A percentile compares a stretch with the other conserved stretches of the same genome.
phyloP scores from a whole-genome alignment of 2,888 invertebrate genomes.

The Spisula solida region DNA sequence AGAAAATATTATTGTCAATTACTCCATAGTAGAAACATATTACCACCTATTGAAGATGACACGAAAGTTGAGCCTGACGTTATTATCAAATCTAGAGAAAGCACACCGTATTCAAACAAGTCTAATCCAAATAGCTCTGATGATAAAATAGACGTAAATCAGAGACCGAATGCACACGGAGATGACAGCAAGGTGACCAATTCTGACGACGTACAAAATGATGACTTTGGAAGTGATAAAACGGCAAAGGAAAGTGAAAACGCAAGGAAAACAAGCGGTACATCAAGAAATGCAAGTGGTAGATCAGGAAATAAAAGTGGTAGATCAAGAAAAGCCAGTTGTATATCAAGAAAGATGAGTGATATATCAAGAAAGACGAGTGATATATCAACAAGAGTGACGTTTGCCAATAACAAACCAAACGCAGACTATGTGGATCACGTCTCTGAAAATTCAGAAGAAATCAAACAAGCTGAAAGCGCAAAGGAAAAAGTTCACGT shows the following conservation, averaged over 20 bases:
- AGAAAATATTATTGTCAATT: background rate
- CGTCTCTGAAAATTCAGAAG: background rate
- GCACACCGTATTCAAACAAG: no score
- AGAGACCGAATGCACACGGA: background rate
- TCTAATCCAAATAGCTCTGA: no score
- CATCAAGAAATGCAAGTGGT: no score
- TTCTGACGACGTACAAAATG: no score
- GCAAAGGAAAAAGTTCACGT: background rate
- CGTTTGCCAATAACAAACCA: background rate
- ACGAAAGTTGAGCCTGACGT: background rate
- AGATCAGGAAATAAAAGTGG: no score
- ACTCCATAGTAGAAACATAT: background rate
- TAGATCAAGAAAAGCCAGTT: no score
- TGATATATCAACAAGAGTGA: conserved; percentile 4
- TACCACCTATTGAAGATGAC: background rate
- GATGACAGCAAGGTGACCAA: no score
- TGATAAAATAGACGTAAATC: background rate
- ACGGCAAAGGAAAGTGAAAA: no score
- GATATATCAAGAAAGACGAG: background rate
- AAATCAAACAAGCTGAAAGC: background rate
- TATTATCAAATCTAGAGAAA: background rate
- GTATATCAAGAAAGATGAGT: no score
- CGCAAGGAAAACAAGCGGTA: no score
- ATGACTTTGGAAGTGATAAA: no score
- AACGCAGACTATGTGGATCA: background rate